Conservation (phyloP, 2,888 invertebrate species). For the Brenthis daphne region DNA sequence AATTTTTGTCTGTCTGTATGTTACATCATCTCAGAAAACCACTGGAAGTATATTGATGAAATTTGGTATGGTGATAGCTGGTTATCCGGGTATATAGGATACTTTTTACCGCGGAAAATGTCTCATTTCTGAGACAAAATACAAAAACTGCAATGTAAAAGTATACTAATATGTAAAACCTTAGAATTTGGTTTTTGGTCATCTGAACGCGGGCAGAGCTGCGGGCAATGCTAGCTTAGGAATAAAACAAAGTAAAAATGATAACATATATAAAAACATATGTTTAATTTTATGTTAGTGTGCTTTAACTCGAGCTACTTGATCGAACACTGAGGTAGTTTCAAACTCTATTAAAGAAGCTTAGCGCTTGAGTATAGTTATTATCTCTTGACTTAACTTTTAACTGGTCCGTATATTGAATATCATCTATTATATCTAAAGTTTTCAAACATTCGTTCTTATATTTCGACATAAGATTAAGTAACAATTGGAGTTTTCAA, state of each 20-base stretch:
- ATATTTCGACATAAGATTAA: background rate
- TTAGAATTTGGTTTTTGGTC: too few relatives aligned
- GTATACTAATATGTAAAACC: too few relatives aligned
- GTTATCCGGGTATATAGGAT: too few relatives aligned
- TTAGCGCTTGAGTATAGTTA: conserved; percentile 18
- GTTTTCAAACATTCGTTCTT: conserved; percentile 1
- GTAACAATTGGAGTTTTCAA: background rate
- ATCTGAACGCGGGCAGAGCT: too few relatives aligned
- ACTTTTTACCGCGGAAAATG: too few relatives aligned
- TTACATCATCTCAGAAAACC: too few relatives aligned
- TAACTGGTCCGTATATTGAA: conserved; percentile 16
- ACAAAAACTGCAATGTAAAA: too few relatives aligned
- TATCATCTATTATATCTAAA: conserved; percentile 20
- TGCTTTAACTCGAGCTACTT: conserved; percentile 8
- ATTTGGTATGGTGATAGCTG: too few relatives aligned
- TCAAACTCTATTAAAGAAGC: conserved; percentile 23
- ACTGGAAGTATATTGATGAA: too few relatives aligned
- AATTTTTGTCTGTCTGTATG: too few relatives aligned
- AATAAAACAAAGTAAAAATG: conserved; percentile 9
- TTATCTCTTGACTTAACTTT: conserved; percentile 23
- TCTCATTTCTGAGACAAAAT: too few relatives aligned
- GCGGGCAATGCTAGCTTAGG: background rate
- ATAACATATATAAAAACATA: conserved; percentile 11
- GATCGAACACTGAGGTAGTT: conserved; percentile 20
- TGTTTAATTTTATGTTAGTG: conserved; percentile 16